Evolutionary conservation across 2,113 vertebrate genomes (phyloP), one percentile per base, ranked within the genome.

Genomic region (Muntiacus muntjak): DNA sequence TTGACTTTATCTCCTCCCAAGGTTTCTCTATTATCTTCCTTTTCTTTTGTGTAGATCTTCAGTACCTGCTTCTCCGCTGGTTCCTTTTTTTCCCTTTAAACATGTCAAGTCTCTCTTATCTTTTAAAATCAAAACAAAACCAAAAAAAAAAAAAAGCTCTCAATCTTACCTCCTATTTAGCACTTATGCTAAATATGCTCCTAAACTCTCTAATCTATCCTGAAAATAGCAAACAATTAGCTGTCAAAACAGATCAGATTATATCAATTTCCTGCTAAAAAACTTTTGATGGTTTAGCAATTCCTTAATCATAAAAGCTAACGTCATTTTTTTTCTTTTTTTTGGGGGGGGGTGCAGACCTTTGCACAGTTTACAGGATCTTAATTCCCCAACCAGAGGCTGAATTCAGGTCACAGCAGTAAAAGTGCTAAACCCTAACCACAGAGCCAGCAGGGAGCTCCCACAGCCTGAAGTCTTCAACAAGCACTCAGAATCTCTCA

Each of bases 191-290:
- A 95, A 76, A 87, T 81, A 74, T 64, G n/a, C n/a, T 54, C 54
- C 54, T 83, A 40, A 71, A 74, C 7, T 21, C 58, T 81, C 52
- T 87, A 81, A 89, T 2, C 47, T 81, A 60, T 21, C 36, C 62
- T 40, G 57, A 83, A 78, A 64, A 89, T 9, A 78, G 45, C 40
- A 92, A 92, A 45, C 76, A 84, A 88, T 58, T 67, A 84, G 7
- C 28, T 71, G 36, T 95, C 67, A 93, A 90, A 95, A 93, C 13
- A 89, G 67, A 91, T 86, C 50, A 52, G 58, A 81, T 94, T 88
- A 83, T 64, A 67, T 33, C 16, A 79, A 76, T 55, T 96, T 62
- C 25, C 40, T 86, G 47, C 67, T 79, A 47, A 76, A 60, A 91
- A 94, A 60, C 26, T 9, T 67, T 52, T 67, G 71, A 43, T 71